phyloP scores from a whole-genome alignment of 2,113 vertebrate species.

The Colistium nudipinnis region DNA sequence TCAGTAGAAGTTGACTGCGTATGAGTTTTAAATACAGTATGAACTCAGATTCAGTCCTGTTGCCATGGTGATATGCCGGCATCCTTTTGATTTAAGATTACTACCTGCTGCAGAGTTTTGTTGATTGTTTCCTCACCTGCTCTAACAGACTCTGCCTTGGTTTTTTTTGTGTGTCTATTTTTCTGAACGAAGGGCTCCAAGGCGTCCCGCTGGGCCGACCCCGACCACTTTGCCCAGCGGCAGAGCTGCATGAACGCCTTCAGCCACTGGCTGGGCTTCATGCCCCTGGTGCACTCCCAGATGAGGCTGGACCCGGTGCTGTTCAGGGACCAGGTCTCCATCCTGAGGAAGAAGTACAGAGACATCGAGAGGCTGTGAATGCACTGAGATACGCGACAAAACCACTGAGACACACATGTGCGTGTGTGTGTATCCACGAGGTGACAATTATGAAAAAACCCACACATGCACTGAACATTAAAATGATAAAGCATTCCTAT shows the following conservation, averaged over 20 bases:
- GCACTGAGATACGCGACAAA: conserved; percentile 1
- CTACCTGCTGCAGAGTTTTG: neutral
- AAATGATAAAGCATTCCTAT: conserved; percentile 42
- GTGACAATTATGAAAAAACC: conserved; percentile 19
- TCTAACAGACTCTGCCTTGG: neutral
- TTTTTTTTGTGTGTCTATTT: conserved; percentile 7
- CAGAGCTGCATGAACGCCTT: conserved; percentile 85
- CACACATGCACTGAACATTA: conserved; percentile 35
- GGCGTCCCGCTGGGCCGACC: conserved; percentile 84
- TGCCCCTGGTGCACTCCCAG: conserved; percentile 85
- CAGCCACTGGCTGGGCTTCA: conserved; percentile 82
- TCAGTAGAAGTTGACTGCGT: too few species aligned
- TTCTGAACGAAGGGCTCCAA: conserved; percentile 76
- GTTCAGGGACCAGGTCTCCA: conserved; percentile 87
- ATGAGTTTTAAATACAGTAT: neutral
- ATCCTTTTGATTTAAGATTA: neutral
- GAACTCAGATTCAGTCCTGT: neutral
- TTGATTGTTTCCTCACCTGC: neutral
- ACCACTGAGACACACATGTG: neutral
- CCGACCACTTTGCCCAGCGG: conserved; percentile 85
- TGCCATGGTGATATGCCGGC: neutral
- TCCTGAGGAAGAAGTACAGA: conserved; percentile 85
- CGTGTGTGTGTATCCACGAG: conserved; percentile 6
- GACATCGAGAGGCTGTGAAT: conserved; percentile 83
- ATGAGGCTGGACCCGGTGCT: conserved; percentile 84